Conservation (phyloP, 2,888 invertebrate species). For the Lacanobia oleracea region DNA sequence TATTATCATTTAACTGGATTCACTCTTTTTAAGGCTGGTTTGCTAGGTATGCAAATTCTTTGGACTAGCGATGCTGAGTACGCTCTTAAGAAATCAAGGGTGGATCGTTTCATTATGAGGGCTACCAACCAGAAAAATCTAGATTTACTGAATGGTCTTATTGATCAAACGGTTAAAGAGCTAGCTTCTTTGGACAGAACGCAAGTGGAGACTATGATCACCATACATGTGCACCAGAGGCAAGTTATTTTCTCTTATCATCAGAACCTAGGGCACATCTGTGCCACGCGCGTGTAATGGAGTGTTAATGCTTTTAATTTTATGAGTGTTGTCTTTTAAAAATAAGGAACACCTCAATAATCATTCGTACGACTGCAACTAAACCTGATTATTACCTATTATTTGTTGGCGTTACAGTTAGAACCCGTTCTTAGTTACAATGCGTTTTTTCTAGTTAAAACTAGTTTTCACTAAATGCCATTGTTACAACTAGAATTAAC, state of each 20-base stretch:
- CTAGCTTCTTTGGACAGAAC: conserved; percentile 93
- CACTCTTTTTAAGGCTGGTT: conserved; percentile 91
- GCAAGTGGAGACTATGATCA: conserved; percentile 96
- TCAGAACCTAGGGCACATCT: background rate
- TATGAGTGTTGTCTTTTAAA: background rate
- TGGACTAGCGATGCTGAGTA: conserved; percentile 97
- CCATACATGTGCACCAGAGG: conserved; percentile 97
- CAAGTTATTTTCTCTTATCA: conserved; percentile 66
- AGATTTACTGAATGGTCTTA: conserved; percentile 94
- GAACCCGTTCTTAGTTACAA: no score
- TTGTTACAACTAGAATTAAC: no score
- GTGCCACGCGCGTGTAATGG: no score
- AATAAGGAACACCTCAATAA: background rate
- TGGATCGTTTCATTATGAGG: conserved; percentile 94
- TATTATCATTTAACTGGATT: background rate
- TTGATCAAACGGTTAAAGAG: conserved; percentile 96
- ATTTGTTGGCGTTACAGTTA: no score
- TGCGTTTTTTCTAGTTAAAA: no score
- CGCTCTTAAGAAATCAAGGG: conserved; percentile 92
- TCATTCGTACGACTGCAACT: background rate
- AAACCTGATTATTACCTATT: no score
- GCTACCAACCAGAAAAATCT: conserved; percentile 95
- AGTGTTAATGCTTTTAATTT: no score
- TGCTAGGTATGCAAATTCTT: conserved; percentile 95
- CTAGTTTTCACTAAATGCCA: no score